Percentiles rank a stretch among this genome's conserved stretches.
Evolutionary conservation across 2,888 invertebrate species (phyloP).

Genomic region (Idaea straminata): DNA sequence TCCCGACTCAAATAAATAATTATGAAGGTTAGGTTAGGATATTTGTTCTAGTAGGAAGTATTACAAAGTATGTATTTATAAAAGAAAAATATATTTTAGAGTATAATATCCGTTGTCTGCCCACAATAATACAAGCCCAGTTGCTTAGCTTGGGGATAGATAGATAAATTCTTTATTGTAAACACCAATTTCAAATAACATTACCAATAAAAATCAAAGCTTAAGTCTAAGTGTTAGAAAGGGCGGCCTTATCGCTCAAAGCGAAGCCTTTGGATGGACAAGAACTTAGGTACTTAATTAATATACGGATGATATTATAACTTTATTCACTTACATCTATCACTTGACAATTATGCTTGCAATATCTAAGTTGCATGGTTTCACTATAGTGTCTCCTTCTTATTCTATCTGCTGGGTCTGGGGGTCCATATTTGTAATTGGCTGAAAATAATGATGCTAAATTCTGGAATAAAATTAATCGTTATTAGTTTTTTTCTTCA

Average conservation of each 20-base stretch:
- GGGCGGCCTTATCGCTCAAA: too few species aligned
- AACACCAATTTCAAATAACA: too few species aligned
- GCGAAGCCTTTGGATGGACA: too few species aligned
- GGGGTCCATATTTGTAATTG: constrained; percentile 52
- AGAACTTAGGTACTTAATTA: too few species aligned
- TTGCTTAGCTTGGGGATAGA: too few species aligned
- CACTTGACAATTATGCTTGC: constrained; percentile 50
- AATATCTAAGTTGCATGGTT: constrained; percentile 42
- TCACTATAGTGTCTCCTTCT: constrained; percentile 45
- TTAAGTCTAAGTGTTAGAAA: too few species aligned
- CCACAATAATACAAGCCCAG: too few species aligned
- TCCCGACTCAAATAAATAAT: not conserved
- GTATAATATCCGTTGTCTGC: too few species aligned
- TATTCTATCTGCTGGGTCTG: constrained; percentile 49
- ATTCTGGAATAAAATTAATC: constrained; percentile 44
- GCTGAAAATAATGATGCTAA: constrained; percentile 45
- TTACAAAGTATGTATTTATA: not conserved
- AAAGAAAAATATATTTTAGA: too few species aligned
- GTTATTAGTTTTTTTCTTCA: too few species aligned
- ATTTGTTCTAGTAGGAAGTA: not conserved
- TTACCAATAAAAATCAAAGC: too few species aligned
- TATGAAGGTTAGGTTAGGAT: not conserved
- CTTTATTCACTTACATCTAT: constrained; percentile 49
- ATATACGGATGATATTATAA: not conserved
- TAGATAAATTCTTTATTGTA: too few species aligned